A percentile compares a stretch with the other conserved stretches of the same genome.
These are phyloP conservation scores for Macrotus californicus DNA, from an alignment of 2,113 vertebrate genomes.

Conservation along the genomic window DNA sequence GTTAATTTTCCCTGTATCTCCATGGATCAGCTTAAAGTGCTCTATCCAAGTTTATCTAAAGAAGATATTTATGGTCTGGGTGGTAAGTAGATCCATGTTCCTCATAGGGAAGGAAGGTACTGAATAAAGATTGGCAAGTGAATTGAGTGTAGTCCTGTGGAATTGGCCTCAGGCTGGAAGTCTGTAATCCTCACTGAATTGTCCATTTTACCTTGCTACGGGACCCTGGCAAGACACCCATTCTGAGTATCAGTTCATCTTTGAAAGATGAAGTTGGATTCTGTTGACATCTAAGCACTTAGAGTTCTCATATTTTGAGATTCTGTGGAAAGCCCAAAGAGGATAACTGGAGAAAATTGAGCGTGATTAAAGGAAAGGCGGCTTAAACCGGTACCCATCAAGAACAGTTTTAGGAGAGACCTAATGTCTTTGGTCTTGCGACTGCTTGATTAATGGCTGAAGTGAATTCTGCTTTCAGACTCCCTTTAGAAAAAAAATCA, in stretches of 20 bases:
- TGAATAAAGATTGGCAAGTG: background rate
- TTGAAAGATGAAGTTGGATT: constrained; percentile 7
- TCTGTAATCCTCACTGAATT: background rate
- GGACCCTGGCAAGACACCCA: background rate
- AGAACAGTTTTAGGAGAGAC: background rate
- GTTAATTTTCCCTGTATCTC: constrained; percentile 21
- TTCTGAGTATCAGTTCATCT: background rate
- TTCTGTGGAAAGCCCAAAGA: constrained; percentile 31
- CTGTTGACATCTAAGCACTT: background rate
- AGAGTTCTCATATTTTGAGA: background rate
- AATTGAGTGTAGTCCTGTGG: background rate
- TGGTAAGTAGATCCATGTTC: background rate
- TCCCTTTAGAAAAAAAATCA: background rate
- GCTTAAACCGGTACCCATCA: background rate
- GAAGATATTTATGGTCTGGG: background rate
- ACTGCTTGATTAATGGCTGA: background rate
- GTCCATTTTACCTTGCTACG: background rate
- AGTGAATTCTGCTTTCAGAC: background rate
- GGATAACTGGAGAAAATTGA: background rate
- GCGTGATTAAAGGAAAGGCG: background rate
- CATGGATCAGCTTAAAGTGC: background rate
- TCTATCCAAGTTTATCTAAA: background rate
- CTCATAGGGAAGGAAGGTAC: background rate
- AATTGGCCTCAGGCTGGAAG: background rate
- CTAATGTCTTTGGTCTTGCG: background rate